Conservation (phyloP, 2,888 invertebrate genomes). For the Pachydiplax longipennis region DNA sequence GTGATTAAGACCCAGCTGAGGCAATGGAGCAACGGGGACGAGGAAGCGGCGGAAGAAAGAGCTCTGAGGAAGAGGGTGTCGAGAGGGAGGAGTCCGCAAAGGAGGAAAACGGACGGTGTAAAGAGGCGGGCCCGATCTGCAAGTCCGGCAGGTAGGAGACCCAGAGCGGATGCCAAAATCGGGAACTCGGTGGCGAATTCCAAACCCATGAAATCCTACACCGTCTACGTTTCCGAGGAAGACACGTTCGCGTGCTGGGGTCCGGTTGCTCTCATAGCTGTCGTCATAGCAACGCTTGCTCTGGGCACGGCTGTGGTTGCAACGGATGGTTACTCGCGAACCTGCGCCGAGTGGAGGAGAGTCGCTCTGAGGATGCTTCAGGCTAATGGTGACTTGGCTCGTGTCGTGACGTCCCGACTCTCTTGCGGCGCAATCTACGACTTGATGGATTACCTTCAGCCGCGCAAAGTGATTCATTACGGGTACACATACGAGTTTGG, state of each 20-base stretch:
- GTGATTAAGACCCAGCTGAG: background rate
- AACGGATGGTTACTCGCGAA: constrained; percentile 14
- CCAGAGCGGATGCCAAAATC: background rate
- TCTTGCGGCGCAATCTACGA: constrained; percentile 19
- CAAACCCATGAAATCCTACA: background rate
- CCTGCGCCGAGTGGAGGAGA: background rate
- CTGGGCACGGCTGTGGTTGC: constrained; percentile 15
- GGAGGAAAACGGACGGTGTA: background rate
- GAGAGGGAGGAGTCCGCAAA: constrained; percentile 27
- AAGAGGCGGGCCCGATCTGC: background rate
- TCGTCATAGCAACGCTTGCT: background rate
- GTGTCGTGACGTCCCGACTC: background rate
- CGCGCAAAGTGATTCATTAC: constrained; percentile 15
- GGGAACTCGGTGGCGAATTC: background rate
- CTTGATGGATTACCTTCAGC: constrained; percentile 26
- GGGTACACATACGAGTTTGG: constrained; percentile 13
- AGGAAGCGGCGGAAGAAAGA: background rate
- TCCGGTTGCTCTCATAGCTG: constrained; percentile 3
- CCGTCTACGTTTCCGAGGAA: background rate
- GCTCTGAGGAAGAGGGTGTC: background rate
- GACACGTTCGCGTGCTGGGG: constrained; percentile 33
- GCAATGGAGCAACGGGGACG: background rate
- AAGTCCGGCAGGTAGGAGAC: background rate
- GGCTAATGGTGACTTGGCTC: constrained; percentile 24
- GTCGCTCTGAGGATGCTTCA: constrained; percentile 24